Percentiles rank a stretch among this genome's conserved stretches.
Conservation (phyloP, 2,797 vertebrate genomes). For the Acanthurus tractus region DNA sequence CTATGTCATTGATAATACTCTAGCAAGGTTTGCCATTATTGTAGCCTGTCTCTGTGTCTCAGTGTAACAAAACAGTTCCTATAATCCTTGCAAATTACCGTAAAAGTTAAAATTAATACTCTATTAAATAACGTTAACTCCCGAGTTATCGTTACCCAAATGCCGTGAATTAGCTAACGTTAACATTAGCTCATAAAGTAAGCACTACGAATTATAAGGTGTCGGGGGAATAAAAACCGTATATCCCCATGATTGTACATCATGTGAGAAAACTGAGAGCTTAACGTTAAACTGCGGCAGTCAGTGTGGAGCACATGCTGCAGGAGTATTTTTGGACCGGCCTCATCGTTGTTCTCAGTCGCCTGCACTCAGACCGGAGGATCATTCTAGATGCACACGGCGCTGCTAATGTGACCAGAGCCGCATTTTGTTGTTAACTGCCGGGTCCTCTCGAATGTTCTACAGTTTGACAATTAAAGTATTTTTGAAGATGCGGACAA, state of each 20-base stretch:
- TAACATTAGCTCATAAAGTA: conserved; percentile 1
- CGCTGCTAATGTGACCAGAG: conserved; percentile 60
- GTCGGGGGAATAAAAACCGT: neutral
- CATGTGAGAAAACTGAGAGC: no score
- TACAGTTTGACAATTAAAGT: neutral
- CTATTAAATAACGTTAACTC: neutral
- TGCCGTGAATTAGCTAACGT: neutral
- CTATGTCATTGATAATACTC: neutral
- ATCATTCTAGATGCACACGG: conserved; percentile 72
- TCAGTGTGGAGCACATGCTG: conserved; percentile 35
- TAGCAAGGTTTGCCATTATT: neutral
- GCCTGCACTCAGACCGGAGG: conserved; percentile 51
- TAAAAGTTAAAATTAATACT: neutral
- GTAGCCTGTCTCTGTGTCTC: fast-evolving
- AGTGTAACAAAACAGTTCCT: neutral
- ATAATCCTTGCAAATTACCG: neutral
- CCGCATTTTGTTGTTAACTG: conserved; percentile 39
- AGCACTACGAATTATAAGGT: neutral
- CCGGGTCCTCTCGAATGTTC: conserved; percentile 6
- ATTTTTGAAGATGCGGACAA: fast-evolving
- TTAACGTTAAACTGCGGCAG: conserved; percentile 2
- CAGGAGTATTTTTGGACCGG: conserved; percentile 51
- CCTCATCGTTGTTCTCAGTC: conserved; percentile 15
- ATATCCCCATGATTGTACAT: neutral
- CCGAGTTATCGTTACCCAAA: neutral